Percentiles rank a stretch among this genome's conserved stretches.
Evolutionary conservation across 2,797 vertebrate genomes (phyloP).

Genomic region (Corythornis leucogaster): DNA sequence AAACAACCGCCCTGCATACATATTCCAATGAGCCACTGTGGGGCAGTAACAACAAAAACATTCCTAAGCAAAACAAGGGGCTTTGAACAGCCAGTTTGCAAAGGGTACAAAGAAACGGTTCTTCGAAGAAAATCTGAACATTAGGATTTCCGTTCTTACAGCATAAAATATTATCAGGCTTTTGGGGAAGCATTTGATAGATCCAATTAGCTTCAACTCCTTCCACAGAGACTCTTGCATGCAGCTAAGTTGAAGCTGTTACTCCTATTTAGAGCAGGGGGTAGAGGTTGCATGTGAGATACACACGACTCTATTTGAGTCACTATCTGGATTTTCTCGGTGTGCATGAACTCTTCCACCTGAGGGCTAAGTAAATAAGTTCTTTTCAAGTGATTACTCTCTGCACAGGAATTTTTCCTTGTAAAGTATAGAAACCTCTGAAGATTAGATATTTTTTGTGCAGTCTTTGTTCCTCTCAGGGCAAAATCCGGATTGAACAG

Average conservation of each 20-base stretch:
- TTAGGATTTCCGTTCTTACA: conserved; percentile 1
- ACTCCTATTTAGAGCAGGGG: conserved; percentile 17
- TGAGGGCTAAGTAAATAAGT: conserved; percentile 61
- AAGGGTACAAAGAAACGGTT: conserved; percentile 3
- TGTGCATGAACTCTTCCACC: conserved; percentile 34
- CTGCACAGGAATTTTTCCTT: conserved; percentile 29
- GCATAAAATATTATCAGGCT: conserved; percentile 19
- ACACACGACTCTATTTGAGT: conserved; percentile 27
- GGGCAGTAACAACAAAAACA: conserved; percentile 75
- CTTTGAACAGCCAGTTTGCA: conserved; percentile 22
- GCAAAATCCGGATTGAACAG: conserved; percentile 47
- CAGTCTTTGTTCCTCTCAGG: conserved; percentile 38
- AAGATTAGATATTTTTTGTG: conserved; percentile 47
- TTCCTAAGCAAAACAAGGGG: conserved; percentile 53
- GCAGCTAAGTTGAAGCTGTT: conserved; percentile 14
- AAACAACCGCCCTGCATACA: conserved; percentile 52
- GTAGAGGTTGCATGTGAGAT: not conserved
- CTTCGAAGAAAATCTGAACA: conserved; percentile 4
- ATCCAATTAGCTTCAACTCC: not conserved
- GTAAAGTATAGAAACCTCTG: conserved; percentile 10
- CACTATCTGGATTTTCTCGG: conserved; percentile 43
- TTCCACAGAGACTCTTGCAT: not conserved
- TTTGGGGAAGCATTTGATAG: conserved; percentile 15
- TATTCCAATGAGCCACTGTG: conserved; percentile 69
- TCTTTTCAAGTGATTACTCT: conserved; percentile 50